Base-by-base conservation (phyloP, 2,113 vertebrate species). In the Sardina pilchardus region DNA sequence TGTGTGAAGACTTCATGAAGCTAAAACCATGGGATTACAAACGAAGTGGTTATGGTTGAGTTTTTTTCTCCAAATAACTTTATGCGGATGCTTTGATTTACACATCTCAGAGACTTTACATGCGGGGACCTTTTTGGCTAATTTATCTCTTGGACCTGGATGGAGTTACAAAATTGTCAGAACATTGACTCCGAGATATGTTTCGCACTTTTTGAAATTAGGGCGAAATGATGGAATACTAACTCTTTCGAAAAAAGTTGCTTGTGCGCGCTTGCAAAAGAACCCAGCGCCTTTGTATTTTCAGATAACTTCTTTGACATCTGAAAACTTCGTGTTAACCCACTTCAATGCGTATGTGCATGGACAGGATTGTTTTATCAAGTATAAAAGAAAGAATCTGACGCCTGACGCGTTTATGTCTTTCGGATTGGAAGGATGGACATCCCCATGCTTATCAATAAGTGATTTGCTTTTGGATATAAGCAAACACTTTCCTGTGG, bases 61-160 rank as follows among this genome's bases (percentile, higher is more conserved):
- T 75, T 87, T 91, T 81, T 81, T 91, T 59, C 4, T 91, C 44
- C 87, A 87, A 10, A 81, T 89, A 34, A 88, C 85, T 43, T 43
- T 85, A 81, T 90, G 85, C 36, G 89, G 87, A 87, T 91, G 92
- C 87, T 90, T 94, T 86, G 91, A 92, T 44, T 81, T 92, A 14
- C 93, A 92, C 83, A 90, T 94, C 48, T 87, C 84, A 82, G 89
- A 91, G 21, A 86, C 26, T 3, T 44, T 89, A 34, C 87, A 85
- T 19, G 81, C 90, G 39, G 92, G 88, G 67, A 86, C 50, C 42
- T 78, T 88, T 80, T 80, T 93, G 85, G 88, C 92, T 63, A 94
- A 95, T 85, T 67, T 93, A 17, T 94, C 94, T 10, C 83, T 93
- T 56, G 93, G 92, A 83, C 85, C 91, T 0, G 92, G 88, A 36